phyloP scores from a whole-genome alignment of 1,140 invertebrate genomes.

The Trichonephila inaurata region DNA sequence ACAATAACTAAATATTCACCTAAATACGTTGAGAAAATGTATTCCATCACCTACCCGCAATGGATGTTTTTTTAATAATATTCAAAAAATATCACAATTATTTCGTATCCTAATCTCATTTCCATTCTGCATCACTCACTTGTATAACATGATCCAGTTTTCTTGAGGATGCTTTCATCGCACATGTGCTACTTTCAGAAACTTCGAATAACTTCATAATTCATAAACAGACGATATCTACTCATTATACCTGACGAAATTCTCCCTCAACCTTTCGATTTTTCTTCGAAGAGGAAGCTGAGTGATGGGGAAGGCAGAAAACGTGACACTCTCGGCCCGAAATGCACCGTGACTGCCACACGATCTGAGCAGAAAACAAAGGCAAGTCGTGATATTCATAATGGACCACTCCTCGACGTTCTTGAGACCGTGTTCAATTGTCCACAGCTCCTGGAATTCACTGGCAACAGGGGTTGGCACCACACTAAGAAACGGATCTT shows the following conservation, averaged over 20 bases:
- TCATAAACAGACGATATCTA: not conserved
- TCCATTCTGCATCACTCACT: too few species aligned
- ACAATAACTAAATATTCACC: too few species aligned
- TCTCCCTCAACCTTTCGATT: not conserved
- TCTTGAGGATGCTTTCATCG: not conserved
- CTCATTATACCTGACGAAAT: slow-evolving; percentile 20
- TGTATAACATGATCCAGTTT: not conserved
- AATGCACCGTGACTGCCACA: not conserved
- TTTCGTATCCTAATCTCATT: too few species aligned
- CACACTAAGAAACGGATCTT: not conserved
- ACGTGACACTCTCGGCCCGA: slow-evolving; percentile 37
- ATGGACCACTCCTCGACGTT: slow-evolving; percentile 17
- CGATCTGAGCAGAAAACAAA: not conserved
- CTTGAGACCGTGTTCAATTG: slow-evolving; percentile 38
- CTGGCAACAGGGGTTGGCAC: not conserved
- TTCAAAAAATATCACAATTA: too few species aligned
- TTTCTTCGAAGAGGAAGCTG: slow-evolving; percentile 3
- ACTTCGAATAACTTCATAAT: not conserved
- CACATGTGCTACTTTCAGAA: not conserved
- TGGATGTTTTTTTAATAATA: too few species aligned
- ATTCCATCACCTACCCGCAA: too few species aligned
- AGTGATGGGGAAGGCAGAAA: not conserved
- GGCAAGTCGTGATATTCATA: slow-evolving; percentile 36
- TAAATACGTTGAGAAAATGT: too few species aligned
- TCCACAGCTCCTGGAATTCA: slow-evolving; percentile 36